phyloP scores from a whole-genome alignment of 23 tunicate species.

The Corella eumyota region DNA sequence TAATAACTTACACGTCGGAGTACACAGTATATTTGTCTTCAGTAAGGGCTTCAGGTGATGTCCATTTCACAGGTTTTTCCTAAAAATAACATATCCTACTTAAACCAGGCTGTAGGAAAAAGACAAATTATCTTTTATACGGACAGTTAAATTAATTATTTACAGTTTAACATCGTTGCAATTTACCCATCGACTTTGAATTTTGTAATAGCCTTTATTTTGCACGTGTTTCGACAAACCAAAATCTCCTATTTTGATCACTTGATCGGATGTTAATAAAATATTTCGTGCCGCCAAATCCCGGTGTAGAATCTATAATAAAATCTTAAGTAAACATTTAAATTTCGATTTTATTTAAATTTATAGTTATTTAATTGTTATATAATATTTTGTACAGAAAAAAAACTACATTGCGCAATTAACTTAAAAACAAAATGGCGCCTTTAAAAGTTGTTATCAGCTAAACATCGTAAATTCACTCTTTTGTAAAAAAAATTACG shows the following conservation, averaged over 20 bases:
- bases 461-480: too few relatives aligned
- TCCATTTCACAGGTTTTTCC: conserved; percentile 59
- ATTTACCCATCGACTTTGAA: conserved; percentile 24
- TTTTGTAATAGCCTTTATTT: conserved; percentile 18
- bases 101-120: background rate
- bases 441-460: too few relatives aligned
- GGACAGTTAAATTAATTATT: background rate
- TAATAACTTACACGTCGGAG: conserved; percentile 30
- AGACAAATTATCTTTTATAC: background rate
- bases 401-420: too few relatives aligned
- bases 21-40: conserved; percentile 20
- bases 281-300: conserved; percentile 47
- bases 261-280: conserved; percentile 10
- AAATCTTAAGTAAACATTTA: background rate
- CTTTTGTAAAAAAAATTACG: background rate
- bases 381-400: background rate
- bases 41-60: conserved; percentile 31
- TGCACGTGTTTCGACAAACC: conserved; percentile 29
- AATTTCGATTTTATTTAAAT: background rate
- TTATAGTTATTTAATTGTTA: background rate
- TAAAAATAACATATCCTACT: background rate
- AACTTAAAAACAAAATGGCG: too few relatives aligned
- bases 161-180: too few relatives aligned
- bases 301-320: conserved; percentile 25
- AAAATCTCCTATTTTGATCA: conserved; percentile 34